A percentile compares a stretch with the other conserved stretches of the same genome.
Evolutionary conservation across 2,797 vertebrate species (phyloP).

Genomic region (Xenops minutus): DNA sequence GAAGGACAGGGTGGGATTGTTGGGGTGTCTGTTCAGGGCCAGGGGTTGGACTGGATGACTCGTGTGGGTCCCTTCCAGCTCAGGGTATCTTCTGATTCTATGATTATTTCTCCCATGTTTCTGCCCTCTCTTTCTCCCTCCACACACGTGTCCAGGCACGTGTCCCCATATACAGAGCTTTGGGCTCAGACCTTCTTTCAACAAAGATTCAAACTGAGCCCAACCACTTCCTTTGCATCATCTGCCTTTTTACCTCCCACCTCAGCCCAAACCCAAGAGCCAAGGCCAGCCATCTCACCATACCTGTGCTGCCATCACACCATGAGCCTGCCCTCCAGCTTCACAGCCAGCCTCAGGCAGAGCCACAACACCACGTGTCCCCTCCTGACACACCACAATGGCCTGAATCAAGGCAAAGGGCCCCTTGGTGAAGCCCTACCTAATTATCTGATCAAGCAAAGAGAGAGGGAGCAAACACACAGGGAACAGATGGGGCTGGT

Average conservation of each 20-base stretch:
- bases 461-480: not conserved
- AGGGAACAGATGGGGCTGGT: constrained; percentile 40
- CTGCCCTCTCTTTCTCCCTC: not conserved
- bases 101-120: not conserved
- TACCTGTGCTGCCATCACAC: not conserved
- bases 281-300: rapidly evolving
- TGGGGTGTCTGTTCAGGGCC: not conserved
- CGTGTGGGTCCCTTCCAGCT: not conserved
- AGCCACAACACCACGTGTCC: not conserved
- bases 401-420: not conserved
- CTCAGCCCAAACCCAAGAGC: not conserved
- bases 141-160: rapidly evolving
- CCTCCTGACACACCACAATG: not conserved
- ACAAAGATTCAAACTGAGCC: not conserved
- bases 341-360: not conserved
- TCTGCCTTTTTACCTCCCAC: not conserved
- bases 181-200: not conserved
- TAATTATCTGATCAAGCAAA: constrained; percentile 39
- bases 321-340: rapidly evolving
- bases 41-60: not conserved
- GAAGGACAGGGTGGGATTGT: not conserved
- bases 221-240: rapidly evolving
- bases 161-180: rapidly evolving
- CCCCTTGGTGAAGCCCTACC: not conserved
- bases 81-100: not conserved